Conservation (phyloP, 2,113 vertebrate species). For the Tupaia chinensis region DNA sequence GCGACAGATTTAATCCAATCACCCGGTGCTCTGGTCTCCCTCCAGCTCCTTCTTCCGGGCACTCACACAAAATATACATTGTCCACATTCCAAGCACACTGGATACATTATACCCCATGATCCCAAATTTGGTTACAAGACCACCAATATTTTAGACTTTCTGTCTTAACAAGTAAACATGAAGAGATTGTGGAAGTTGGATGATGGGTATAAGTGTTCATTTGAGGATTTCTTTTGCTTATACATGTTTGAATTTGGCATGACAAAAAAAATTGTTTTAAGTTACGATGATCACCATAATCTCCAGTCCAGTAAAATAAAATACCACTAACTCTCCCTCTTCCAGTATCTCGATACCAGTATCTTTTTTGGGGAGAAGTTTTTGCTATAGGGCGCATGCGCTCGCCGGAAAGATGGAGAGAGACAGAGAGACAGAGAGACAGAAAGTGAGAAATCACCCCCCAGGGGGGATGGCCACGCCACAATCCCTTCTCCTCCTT, state of each 20-base stretch:
- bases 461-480: too few species aligned
- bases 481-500: too few species aligned
- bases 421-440: too few species aligned
- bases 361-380: too few species aligned
- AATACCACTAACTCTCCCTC: background rate
- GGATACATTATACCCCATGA: background rate
- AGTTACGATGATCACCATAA: background rate
- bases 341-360: background rate
- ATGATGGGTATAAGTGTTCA: background rate
- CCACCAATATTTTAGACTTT: slow-evolving; percentile 3
- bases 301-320: too few species aligned
- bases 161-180: background rate
- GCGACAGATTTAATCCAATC: background rate
- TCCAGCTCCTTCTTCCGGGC: background rate
- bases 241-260: background rate
- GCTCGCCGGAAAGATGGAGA: too few species aligned
- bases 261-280: background rate
- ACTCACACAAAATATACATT: background rate
- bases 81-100: background rate
- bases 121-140: background rate
- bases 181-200: background rate
- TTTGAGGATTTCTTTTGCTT: background rate
- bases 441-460: too few species aligned
- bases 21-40: background rate
- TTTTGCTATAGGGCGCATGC: too few species aligned